A percentile compares a stretch with the other conserved stretches of the same genome.
phyloP scores from a whole-genome alignment of 2,797 vertebrate species.

The Florisuga fusca region DNA sequence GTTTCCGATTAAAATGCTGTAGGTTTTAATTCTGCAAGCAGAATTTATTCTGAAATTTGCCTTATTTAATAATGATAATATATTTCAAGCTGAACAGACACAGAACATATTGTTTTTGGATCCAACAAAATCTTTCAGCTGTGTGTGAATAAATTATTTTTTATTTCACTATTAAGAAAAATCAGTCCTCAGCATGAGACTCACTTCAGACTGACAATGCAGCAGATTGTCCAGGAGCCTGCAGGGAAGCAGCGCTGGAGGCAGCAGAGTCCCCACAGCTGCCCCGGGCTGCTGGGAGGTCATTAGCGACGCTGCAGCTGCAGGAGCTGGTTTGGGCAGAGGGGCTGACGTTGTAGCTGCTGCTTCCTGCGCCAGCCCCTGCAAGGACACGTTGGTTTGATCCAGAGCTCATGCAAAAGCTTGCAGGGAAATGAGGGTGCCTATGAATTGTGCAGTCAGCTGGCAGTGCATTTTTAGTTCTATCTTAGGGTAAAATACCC shows the following conservation, averaged over 20 bases:
- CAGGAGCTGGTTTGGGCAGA: not conserved
- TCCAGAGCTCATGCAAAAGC: not conserved
- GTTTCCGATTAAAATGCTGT: not conserved
- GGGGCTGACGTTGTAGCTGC: not conserved
- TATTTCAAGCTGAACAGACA: not conserved
- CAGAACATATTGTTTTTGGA: not conserved
- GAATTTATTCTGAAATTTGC: not conserved
- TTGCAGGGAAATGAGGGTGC: not conserved
- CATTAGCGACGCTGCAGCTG: not conserved
- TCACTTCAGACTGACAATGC: not conserved
- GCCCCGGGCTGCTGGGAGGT: rapidly evolving
- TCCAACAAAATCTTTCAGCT: not conserved
- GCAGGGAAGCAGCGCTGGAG: not conserved
- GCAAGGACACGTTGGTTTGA: not conserved
- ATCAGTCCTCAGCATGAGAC: not conserved
- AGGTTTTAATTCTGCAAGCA: not conserved
- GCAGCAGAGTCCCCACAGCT: not conserved
- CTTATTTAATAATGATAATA: not conserved
- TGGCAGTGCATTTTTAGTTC: not conserved
- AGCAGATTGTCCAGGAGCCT: not conserved
- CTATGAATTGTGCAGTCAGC: not conserved
- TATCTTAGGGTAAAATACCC: not conserved
- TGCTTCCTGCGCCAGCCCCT: not conserved
- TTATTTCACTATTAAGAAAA: not conserved
- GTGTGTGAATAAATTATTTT: not conserved